Evolutionary conservation across 2,888 invertebrate species (phyloP).

Genomic region (Leptopterna dolabrata): DNA sequence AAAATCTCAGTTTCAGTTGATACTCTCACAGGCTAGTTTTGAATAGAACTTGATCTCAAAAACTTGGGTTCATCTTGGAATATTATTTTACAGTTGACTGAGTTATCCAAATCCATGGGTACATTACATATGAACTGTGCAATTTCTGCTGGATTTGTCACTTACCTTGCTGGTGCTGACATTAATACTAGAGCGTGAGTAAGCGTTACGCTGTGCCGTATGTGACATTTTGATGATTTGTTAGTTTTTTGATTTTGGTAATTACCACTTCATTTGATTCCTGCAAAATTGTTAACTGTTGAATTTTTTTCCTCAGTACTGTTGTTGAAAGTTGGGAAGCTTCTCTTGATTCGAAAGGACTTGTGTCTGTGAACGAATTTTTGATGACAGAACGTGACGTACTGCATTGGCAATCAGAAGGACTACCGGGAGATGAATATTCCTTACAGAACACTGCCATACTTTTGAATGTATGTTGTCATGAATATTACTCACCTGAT

Average conservation of each 20-base stretch:
- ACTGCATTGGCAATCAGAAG: conserved; percentile 87
- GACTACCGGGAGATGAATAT: conserved; percentile 81
- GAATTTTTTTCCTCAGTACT: conserved; percentile 61
- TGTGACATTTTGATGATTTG: too few species aligned
- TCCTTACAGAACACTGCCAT: conserved; percentile 86
- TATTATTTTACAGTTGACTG: conserved; percentile 70
- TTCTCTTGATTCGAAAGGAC: conserved; percentile 65
- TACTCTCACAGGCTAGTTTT: too few species aligned
- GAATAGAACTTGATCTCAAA: too few species aligned
- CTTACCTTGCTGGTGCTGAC: conserved; percentile 77
- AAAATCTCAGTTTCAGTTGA: too few species aligned
- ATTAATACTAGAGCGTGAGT: conserved; percentile 75
- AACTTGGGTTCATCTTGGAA: too few species aligned
- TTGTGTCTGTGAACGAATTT: conserved; percentile 72
- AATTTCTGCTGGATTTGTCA: conserved; percentile 82
- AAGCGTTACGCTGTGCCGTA: too few species aligned
- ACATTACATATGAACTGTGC: conserved; percentile 76
- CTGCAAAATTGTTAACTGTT: conserved; percentile 15
- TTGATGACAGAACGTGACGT: conserved; percentile 79
- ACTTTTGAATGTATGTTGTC: conserved; percentile 75
- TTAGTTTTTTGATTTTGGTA: background rate
- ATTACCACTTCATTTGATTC: background rate
- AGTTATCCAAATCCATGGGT: conserved; percentile 73
- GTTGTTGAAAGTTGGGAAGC: conserved; percentile 66
- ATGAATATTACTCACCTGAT: background rate